A percentile compares a stretch with the other conserved stretches of the same genome.
Evolutionary conservation across 2,888 invertebrate species (phyloP).

Genomic region (Eupelmus urozonus): DNA sequence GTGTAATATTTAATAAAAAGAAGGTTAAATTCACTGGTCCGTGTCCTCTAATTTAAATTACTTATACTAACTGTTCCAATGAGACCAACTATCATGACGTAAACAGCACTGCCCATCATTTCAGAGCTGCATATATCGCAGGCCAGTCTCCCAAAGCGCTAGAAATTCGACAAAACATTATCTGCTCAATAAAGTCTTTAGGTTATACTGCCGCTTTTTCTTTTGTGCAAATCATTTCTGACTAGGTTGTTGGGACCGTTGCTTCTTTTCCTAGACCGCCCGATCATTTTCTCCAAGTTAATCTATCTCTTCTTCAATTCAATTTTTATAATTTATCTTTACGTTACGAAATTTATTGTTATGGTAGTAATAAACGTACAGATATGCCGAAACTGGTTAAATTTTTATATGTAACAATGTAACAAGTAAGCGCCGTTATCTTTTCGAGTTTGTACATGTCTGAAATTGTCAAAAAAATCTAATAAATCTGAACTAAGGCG

Average conservation of each 20-base stretch:
- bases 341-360: not conserved
- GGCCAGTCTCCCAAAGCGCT: constrained; percentile 59
- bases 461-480: constrained; percentile 30
- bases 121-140: constrained; percentile 72
- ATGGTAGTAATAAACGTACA: no score
- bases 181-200: not conserved
- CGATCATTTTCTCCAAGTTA: constrained; percentile 11
- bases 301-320: not conserved
- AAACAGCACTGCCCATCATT: constrained; percentile 71
- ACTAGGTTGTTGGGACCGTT: constrained; percentile 25
- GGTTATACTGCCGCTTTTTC: not conserved
- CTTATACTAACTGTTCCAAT: constrained; percentile 74
- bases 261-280: constrained; percentile 21
- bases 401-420: constrained; percentile 10
- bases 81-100: constrained; percentile 72
- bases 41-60: no score
- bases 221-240: constrained; percentile 3
- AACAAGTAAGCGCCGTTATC: not conserved
- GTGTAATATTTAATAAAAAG: not conserved
- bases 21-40: no score
- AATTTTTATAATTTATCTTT: not conserved
- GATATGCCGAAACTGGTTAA: constrained; percentile 32
- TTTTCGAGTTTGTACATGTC: not conserved
- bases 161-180: constrained; percentile 24
- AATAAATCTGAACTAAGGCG: not conserved